phyloP scores from a whole-genome alignment of 2,888 invertebrate genomes.

The Neoascia interrupta region DNA sequence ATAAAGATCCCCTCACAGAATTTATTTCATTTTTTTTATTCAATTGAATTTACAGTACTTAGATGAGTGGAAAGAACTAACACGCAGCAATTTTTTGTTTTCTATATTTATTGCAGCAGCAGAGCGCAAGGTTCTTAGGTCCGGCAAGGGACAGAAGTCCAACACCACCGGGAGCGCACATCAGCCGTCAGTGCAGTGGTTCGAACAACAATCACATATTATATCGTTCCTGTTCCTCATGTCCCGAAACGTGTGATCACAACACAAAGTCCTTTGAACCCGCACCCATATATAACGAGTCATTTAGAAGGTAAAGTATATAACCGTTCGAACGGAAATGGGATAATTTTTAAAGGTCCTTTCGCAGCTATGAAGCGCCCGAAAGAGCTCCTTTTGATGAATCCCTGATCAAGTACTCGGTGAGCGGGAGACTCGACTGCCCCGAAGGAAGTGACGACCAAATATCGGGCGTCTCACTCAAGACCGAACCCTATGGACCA shows the following conservation, averaged over 20 bases:
- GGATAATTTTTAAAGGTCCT: too few species aligned
- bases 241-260: slow-evolving; percentile 79
- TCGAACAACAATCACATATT: slow-evolving; percentile 78
- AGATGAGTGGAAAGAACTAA: too few species aligned
- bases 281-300: slow-evolving; percentile 76
- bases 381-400: slow-evolving; percentile 79
- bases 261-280: slow-evolving; percentile 78
- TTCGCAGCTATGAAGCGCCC: slow-evolving; percentile 78
- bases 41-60: too few species aligned
- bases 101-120: slow-evolving; percentile 76
- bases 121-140: slow-evolving; percentile 81
- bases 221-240: slow-evolving; percentile 79
- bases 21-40: slow-evolving; percentile 2
- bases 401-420: slow-evolving; percentile 77
- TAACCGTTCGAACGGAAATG: not conserved
- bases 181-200: slow-evolving; percentile 73
- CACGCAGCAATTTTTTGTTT: not conserved
- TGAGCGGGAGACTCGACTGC: slow-evolving; percentile 77
- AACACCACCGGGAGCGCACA: slow-evolving; percentile 78
- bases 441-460: slow-evolving; percentile 77
- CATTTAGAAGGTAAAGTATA: slow-evolving; percentile 78
- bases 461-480: slow-evolving; percentile 78
- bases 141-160: slow-evolving; percentile 80
- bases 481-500: slow-evolving; percentile 79
- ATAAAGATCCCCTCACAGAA: not conserved